phyloP scores from a whole-genome alignment of 1,140 invertebrate genomes.

The Aphelinus atriplicis region DNA sequence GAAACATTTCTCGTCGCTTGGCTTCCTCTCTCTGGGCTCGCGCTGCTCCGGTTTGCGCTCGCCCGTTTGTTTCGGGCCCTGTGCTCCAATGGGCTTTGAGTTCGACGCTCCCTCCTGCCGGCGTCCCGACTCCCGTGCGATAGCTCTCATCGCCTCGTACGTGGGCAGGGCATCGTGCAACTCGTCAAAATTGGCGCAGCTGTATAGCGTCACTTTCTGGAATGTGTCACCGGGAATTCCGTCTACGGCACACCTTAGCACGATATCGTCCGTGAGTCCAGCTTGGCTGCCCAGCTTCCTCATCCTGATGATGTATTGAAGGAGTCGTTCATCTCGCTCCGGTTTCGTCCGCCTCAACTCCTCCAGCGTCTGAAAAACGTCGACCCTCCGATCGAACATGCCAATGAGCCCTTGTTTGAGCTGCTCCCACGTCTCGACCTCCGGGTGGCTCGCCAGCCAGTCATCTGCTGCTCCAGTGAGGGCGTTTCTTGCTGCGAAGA shows the following conservation, averaged over 20 bases:
- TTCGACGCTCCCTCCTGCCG: neutral
- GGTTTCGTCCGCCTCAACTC: neutral
- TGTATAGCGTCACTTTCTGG: no score
- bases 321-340: neutral
- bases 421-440: neutral
- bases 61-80: neutral
- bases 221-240: no score
- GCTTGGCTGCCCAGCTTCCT: neutral
- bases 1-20: neutral
- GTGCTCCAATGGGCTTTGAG: no score
- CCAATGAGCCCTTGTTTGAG: neutral
- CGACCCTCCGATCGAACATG: neutral
- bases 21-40: neutral
- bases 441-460: neutral
- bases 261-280: neutral
- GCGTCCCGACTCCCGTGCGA: neutral
- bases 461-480: neutral
- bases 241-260: neutral
- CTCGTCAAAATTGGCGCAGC: no score
- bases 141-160: neutral
- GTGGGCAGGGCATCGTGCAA: no score
- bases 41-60: neutral
- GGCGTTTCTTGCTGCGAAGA: neutral
- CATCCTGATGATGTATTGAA: neutral
- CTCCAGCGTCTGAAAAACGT: neutral